These are phyloP conservation scores for Stichodactyla helianthus DNA, from an alignment of 64 coral and sea anemone genomes.

Conservation along the genomic window DNA sequence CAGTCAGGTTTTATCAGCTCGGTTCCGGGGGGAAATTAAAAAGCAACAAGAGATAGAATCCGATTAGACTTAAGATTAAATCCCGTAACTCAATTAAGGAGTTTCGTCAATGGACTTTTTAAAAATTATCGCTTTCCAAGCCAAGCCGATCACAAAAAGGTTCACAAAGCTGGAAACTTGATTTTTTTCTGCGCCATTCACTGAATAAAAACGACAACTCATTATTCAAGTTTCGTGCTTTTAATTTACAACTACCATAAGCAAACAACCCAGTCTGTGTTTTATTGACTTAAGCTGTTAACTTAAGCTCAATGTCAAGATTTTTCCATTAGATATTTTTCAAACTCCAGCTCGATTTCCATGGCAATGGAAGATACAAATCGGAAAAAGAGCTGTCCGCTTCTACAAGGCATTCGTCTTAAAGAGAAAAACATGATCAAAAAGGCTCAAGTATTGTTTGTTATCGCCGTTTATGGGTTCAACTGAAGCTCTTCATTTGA, in stretches of 20 bases:
- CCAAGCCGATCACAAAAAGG: no score
- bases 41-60: no score
- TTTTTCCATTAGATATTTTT: neutral
- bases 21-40: no score
- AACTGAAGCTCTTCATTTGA: neutral
- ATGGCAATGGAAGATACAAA: constrained; percentile 12
- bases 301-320: constrained; percentile 12
- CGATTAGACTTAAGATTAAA: no score
- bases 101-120: no score
- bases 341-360: neutral
- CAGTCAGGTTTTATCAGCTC: no score
- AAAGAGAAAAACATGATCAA: neutral
- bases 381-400: neutral
- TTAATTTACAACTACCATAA: neutral
- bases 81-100: neutral
- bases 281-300: constrained; percentile 22
- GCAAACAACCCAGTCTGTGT: neutral
- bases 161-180: no score
- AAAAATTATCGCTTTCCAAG: no score
- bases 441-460: neutral
- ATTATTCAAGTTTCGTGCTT: neutral
- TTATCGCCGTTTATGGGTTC: neutral
- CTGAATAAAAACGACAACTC: neutral
- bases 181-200: neutral
- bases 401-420: neutral